Evolutionary conservation across 2,888 invertebrate genomes (phyloP).

Genomic region (Agrilus biguttatus): DNA sequence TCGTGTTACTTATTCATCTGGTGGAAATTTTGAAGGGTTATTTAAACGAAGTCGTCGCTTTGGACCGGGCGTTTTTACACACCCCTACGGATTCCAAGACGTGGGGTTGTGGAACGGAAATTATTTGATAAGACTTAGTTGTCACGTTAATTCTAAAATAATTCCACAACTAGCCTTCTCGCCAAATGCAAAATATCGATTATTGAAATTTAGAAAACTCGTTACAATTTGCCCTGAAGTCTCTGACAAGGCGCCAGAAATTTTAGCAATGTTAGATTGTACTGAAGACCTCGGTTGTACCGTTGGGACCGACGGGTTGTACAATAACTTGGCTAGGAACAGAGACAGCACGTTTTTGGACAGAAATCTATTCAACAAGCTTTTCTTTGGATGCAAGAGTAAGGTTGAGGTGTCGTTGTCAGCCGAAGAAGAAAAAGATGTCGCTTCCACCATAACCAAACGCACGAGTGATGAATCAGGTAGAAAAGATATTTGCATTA

Average conservation of each 20-base stretch:
- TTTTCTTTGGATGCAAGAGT: slow-evolving; percentile 17
- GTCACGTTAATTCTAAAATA: slow-evolving; percentile 11
- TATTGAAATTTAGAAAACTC: slow-evolving; percentile 21
- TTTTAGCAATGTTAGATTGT: slow-evolving; percentile 14
- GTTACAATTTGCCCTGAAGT: slow-evolving; percentile 16
- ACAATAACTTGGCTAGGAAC: slow-evolving; percentile 19
- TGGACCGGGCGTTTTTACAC: slow-evolving; percentile 41
- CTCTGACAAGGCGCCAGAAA: slow-evolving; percentile 12
- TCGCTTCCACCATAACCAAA: too few species aligned
- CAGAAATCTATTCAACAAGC: slow-evolving; percentile 15
- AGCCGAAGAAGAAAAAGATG: neutral
- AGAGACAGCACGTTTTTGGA: slow-evolving; percentile 23
- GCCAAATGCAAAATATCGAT: slow-evolving; percentile 16
- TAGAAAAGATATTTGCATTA: too few species aligned
- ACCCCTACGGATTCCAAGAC: slow-evolving; percentile 31
- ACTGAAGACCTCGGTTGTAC: slow-evolving; percentile 8
- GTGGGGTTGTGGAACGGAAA: slow-evolving; percentile 41
- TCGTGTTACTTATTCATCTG: slow-evolving; percentile 34
- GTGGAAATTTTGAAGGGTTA: slow-evolving; percentile 31
- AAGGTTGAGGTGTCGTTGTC: slow-evolving; percentile 18
- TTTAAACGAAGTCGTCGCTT: slow-evolving; percentile 37
- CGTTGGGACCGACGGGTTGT: slow-evolving; percentile 12
- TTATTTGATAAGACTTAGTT: slow-evolving; percentile 31
- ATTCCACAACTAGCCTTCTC: slow-evolving; percentile 21
- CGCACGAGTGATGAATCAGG: too few species aligned